Evolutionary conservation across 2,113 vertebrate genomes (phyloP), one percentile per base, ranked within the genome.

Genomic region (Urocolius indicus): DNA sequence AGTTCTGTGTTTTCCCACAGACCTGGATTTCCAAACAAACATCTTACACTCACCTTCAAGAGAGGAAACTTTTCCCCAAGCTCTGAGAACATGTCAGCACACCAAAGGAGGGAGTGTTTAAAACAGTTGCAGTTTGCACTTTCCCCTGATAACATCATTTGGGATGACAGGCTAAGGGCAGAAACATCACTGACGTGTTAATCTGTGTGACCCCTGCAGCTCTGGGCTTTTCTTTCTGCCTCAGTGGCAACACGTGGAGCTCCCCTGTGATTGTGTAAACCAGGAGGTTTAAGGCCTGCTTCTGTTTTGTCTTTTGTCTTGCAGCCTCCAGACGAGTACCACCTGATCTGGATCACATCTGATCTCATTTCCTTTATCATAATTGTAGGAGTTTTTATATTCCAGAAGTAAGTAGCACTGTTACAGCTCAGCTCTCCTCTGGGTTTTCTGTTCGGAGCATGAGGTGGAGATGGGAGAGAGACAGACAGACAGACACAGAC

Each of bases 361-460:
- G 99, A 99, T 97, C 97, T 99, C 36, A 96, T 99, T 96, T 99
- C 99, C 78, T 97, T 99, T 95, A 97, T 98, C 72, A 30, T 99
- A 73, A 98, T 99, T 95, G 78, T 98, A 32, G 98, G 98, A 95
- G 98, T 99, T 96, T 99, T 99, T 97, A 96, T 98, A 96, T 98
- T 99, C 89, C 99, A 99, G 97, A 99, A 99, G 99, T 99, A 98
- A 99, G 99, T 99, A 88, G 45, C 58, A 5, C 57, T 43, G 62
- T 61, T 62, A 32, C 43, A 59, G 54, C 57, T 59, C 7, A 8
- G 13, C 15, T 57, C 9, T 34, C 7, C n/a, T n/a, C n/a, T n/a
- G n/a, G n/a, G n/a, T n/a, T n/a, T 48, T 74, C 63, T 80, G 30
- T 87, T 68, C 36, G 13, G 71, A 16, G 21, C 2, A 4, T 17